Conservation (phyloP, 2,797 vertebrate genomes). For the Sebastes hubbsi region DNA sequence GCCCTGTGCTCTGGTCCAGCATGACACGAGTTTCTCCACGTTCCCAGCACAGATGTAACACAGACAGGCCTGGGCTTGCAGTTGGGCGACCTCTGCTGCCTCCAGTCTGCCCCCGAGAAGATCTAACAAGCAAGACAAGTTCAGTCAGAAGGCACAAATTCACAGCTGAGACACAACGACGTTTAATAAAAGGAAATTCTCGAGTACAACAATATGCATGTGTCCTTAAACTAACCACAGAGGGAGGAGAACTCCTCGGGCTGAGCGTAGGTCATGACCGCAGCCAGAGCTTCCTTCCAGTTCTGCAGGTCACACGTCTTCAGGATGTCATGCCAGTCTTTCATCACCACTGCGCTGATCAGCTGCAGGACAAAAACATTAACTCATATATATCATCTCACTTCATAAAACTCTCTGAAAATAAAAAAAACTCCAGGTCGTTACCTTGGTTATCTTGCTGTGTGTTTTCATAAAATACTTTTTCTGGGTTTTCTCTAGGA, state of each 20-base stretch:
- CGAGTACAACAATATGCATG: background rate
- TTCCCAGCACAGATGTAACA: slow-evolving; percentile 97
- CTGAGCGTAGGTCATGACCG: slow-evolving; percentile 93
- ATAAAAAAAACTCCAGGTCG: no score
- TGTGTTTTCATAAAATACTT: slow-evolving; percentile 92
- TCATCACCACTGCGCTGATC: slow-evolving; percentile 95
- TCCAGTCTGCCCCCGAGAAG: slow-evolving; percentile 91
- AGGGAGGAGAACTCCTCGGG: slow-evolving; percentile 92
- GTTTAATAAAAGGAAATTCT: background rate
- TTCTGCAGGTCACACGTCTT: slow-evolving; percentile 94
- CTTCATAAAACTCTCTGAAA: background rate
- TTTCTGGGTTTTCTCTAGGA: slow-evolving; percentile 91
- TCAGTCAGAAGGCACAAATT: background rate
- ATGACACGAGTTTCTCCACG: slow-evolving; percentile 92
- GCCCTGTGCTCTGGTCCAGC: slow-evolving; percentile 91
- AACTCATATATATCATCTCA: background rate
- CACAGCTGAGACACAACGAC: background rate
- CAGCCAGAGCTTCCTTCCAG: slow-evolving; percentile 96
- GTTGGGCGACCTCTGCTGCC: slow-evolving; percentile 79
- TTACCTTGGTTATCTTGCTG: slow-evolving; percentile 94
- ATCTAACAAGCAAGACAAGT: slow-evolving; percentile 74
- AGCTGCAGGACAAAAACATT: slow-evolving; percentile 79
- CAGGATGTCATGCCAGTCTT: slow-evolving; percentile 94
- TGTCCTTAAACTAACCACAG: slow-evolving; percentile 84
- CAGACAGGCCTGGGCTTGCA: slow-evolving; percentile 92